phyloP scores from a whole-genome alignment of 2,888 invertebrate genomes.

The Hedychridium roseum region DNA sequence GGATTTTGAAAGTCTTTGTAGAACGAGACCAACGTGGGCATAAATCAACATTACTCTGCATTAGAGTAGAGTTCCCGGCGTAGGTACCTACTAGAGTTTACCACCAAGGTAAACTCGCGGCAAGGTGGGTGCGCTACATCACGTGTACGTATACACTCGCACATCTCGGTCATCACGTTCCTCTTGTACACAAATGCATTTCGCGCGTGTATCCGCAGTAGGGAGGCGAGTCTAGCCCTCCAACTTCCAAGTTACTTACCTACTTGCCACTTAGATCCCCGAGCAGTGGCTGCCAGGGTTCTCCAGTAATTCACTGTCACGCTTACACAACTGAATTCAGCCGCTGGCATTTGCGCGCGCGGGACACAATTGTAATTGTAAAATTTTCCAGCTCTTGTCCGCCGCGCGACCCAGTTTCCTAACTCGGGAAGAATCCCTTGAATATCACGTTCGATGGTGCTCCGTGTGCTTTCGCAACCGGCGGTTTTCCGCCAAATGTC shows the following conservation, averaged over 20 bases:
- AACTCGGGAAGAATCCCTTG: too few species aligned
- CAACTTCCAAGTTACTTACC: conserved; percentile 57
- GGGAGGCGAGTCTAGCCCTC: conserved; percentile 34
- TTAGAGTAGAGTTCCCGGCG: conserved; percentile 58
- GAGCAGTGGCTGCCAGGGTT: conserved; percentile 24
- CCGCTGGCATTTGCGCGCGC: not conserved
- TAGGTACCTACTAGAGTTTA: conserved; percentile 54
- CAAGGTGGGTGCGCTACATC: conserved; percentile 41
- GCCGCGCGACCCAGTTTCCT: too few species aligned
- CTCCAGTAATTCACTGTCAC: conserved; percentile 38
- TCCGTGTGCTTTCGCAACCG: not conserved
- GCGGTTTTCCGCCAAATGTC: not conserved
- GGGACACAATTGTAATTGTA: too few species aligned
- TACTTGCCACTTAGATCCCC: conserved; percentile 55
- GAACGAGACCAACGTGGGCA: conserved; percentile 47
- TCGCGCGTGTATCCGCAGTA: conserved; percentile 28
- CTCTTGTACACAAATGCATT: conserved; percentile 7
- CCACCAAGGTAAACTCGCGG: conserved; percentile 54
- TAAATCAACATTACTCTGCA: conserved; percentile 64
- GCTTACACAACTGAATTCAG: conserved; percentile 16
- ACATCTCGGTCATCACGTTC: conserved; percentile 13
- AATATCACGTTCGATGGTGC: too few species aligned
- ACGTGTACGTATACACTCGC: conserved; percentile 35
- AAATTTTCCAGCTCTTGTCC: too few species aligned
- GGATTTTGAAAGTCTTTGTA: conserved; percentile 20